phyloP scores from a whole-genome alignment of 2,888 invertebrate species.

The Cephonodes hylas region DNA sequence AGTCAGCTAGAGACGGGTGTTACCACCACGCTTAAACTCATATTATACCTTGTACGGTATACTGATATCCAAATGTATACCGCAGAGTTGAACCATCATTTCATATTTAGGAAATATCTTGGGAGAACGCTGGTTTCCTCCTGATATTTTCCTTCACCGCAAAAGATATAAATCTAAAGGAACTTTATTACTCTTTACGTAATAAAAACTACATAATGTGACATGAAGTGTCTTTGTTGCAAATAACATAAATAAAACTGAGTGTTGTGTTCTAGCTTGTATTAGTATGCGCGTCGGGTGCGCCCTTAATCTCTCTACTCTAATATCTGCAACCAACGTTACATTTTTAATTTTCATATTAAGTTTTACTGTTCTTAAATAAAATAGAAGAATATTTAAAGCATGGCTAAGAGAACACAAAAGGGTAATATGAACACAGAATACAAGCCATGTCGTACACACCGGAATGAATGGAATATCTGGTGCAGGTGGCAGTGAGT shows the following conservation, averaged over 20 bases:
- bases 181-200: background rate
- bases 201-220: background rate
- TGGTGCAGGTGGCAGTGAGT: background rate
- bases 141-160: too few species aligned
- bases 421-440: background rate
- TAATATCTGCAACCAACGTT: background rate
- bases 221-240: background rate
- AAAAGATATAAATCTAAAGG: background rate
- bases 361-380: background rate
- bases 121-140: too few species aligned
- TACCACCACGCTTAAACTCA: too few species aligned
- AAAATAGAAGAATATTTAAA: background rate
- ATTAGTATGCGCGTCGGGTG: background rate
- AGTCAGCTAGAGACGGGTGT: too few species aligned
- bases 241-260: background rate
- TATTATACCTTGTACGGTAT: too few species aligned
- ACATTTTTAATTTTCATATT: background rate
- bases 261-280: background rate
- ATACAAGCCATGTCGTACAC: background rate
- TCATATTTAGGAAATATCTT: too few species aligned
- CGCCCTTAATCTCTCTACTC: background rate
- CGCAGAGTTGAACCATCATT: too few species aligned
- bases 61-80: too few species aligned
- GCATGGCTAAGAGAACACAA: too few species aligned
- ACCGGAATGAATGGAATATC: background rate